These are phyloP conservation scores for Chymomyza amoena DNA, from an alignment of 2,888 invertebrate species.

Conservation along the genomic window DNA sequence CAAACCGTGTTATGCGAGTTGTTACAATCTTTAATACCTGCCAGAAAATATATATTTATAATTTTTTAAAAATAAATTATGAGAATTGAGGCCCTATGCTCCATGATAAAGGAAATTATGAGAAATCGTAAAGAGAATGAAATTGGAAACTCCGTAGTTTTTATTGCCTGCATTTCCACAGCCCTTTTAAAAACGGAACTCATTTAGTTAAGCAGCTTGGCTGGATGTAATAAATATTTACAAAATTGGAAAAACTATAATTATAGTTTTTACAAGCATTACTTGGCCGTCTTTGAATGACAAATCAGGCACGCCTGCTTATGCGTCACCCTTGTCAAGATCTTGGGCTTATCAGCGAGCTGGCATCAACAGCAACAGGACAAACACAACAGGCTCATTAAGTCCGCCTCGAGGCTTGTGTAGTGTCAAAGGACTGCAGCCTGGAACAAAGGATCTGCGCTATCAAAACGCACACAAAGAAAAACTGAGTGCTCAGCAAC, in stretches of 20 bases:
- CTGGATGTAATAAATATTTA: neutral
- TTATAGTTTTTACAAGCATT: slow-evolving; percentile 29
- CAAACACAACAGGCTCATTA: slow-evolving; percentile 42
- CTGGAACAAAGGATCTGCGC: slow-evolving; percentile 35
- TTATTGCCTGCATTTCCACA: too few relatives aligned
- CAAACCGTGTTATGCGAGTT: too few relatives aligned
- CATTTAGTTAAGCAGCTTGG: too few relatives aligned
- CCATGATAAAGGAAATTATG: too few relatives aligned
- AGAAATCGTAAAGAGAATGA: too few relatives aligned
- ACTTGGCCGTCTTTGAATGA: slow-evolving; percentile 27
- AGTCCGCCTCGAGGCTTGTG: slow-evolving; percentile 19
- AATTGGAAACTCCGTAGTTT: too few relatives aligned
- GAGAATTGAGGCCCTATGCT: too few relatives aligned
- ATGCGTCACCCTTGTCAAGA: neutral
- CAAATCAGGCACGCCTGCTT: slow-evolving; percentile 46
- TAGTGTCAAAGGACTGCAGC: slow-evolving; percentile 49
- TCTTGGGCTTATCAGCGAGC: slow-evolving; percentile 31
- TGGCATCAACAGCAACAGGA: slow-evolving; percentile 39
- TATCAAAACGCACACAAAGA: slow-evolving; percentile 13
- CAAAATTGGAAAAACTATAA: neutral
- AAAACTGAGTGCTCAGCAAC: slow-evolving; percentile 2
- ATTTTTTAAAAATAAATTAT: too few relatives aligned
- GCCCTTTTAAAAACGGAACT: too few relatives aligned
- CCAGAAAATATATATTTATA: too few relatives aligned
- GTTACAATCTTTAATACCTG: too few relatives aligned